A percentile compares a stretch with the other conserved stretches of the same genome.
Conservation (phyloP, 1,140 invertebrate genomes). For the Apis laboriosa region DNA sequence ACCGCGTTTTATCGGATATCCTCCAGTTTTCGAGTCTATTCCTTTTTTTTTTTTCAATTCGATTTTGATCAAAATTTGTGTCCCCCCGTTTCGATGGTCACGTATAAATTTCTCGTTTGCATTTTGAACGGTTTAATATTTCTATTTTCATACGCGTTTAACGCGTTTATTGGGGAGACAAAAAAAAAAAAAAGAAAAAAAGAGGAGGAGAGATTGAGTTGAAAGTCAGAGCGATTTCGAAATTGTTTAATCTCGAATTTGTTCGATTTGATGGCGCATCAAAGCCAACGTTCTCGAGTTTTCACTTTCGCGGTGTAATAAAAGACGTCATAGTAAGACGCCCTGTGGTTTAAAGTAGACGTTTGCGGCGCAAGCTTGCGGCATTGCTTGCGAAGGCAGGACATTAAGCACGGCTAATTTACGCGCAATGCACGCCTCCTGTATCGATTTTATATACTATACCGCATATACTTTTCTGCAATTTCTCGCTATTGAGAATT, state of each 20-base stretch:
- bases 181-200: too few relatives aligned
- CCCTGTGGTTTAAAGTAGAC: background rate
- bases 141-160: background rate
- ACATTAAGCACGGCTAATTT: slow-evolving; percentile 10
- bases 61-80: slow-evolving; percentile 4
- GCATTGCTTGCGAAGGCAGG: background rate
- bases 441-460: background rate
- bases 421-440: background rate
- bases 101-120: slow-evolving; percentile 6
- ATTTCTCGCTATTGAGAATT: background rate
- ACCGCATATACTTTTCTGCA: too few relatives aligned
- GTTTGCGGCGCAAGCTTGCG: slow-evolving; percentile 11
- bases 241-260: too few relatives aligned
- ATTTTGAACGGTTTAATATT: slow-evolving; percentile 6
- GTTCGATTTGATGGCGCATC: too few relatives aligned
- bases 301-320: background rate
- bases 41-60: background rate
- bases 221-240: too few relatives aligned
- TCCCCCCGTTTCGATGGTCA: background rate
- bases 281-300: background rate
- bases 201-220: too few relatives aligned
- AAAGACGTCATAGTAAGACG: slow-evolving; percentile 24
- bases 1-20: background rate
- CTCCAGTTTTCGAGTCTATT: background rate
- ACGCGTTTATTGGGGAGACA: too few relatives aligned